Conservation (phyloP, 2,888 invertebrate genomes). For the Drosophila fungiperda region DNA sequence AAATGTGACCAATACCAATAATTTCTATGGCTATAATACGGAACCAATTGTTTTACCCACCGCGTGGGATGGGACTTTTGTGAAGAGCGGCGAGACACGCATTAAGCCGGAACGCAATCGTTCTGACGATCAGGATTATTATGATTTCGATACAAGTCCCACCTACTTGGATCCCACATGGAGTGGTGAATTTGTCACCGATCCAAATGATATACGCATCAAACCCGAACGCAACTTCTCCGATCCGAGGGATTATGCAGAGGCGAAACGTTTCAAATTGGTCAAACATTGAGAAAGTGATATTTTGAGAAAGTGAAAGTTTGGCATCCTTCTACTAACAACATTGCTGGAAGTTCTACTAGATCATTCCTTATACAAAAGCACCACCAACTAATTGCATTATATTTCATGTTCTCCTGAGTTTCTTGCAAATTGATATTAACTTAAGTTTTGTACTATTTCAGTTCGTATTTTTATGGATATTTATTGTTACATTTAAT, state of each 20-base stretch:
- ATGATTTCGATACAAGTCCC: conserved; percentile 78
- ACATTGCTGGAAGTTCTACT: conserved; percentile 18
- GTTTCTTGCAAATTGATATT: conserved; percentile 55
- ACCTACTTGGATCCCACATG: conserved; percentile 82
- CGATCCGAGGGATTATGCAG: conserved; percentile 84
- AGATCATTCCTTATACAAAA: conserved; percentile 19
- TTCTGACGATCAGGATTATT: conserved; percentile 83
- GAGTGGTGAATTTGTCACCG: conserved; percentile 83
- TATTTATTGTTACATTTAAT: conserved; percentile 69
- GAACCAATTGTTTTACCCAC: conserved; percentile 83
- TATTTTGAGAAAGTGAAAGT: conserved; percentile 14
- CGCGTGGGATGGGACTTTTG: conserved; percentile 84
- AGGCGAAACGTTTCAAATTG: conserved; percentile 79
- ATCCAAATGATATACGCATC: conserved; percentile 83
- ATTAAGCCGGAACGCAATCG: conserved; percentile 82
- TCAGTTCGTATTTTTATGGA: conserved; percentile 49
- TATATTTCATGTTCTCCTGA: conserved; percentile 52
- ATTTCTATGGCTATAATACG: conserved; percentile 82
- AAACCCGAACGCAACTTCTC: conserved; percentile 84
- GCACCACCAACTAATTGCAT: conserved; percentile 43
- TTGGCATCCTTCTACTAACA: conserved; percentile 34
- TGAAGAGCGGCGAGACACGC: conserved; percentile 78
- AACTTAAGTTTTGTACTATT: conserved; percentile 63
- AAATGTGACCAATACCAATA: conserved; percentile 82
- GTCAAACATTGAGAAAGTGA: conserved; percentile 61